A percentile compares a stretch with the other conserved stretches of the same genome.
These are phyloP conservation scores for Bradysia coprophila DNA, from an alignment of 1,140 invertebrate genomes.

Conservation along the genomic window DNA sequence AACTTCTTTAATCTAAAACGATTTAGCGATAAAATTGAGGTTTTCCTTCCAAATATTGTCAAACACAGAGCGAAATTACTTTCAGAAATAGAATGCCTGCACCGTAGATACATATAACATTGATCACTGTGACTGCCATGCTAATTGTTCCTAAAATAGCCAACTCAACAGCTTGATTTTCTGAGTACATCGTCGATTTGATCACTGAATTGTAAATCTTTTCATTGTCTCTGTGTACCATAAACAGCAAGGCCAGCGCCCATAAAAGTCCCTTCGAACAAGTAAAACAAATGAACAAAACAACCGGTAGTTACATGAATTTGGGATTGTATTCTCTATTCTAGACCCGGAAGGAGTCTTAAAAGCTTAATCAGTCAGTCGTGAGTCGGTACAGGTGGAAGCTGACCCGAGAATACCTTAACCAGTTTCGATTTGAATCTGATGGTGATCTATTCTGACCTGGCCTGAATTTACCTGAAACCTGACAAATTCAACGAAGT, in stretches of 20 bases:
- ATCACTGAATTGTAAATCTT: constrained; percentile 21
- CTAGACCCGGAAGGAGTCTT: too few relatives aligned
- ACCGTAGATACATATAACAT: constrained; percentile 51
- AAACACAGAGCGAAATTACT: constrained; percentile 22
- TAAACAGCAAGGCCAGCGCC: constrained; percentile 37
- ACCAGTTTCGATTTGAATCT: too few relatives aligned
- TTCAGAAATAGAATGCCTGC: constrained; percentile 48
- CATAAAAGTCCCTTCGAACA: constrained; percentile 40
- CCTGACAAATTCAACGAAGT: neutral
- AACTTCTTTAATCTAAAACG: constrained; percentile 49
- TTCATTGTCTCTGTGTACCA: constrained; percentile 23
- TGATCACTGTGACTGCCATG: constrained; percentile 46
- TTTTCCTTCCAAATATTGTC: neutral
- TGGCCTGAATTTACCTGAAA: too few relatives aligned
- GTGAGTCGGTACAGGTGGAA: too few relatives aligned
- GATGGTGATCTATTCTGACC: too few relatives aligned
- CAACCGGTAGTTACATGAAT: neutral
- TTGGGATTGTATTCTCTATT: too few relatives aligned
- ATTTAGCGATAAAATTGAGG: neutral
- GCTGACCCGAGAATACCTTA: too few relatives aligned
- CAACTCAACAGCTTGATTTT: constrained; percentile 34
- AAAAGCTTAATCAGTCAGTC: too few relatives aligned
- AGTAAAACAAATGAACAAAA: neutral
- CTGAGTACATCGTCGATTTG: constrained; percentile 26
- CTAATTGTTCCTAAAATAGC: constrained; percentile 39